Base-by-base conservation (phyloP, 2,888 invertebrate species). In the Dynastes tityus region DNA sequence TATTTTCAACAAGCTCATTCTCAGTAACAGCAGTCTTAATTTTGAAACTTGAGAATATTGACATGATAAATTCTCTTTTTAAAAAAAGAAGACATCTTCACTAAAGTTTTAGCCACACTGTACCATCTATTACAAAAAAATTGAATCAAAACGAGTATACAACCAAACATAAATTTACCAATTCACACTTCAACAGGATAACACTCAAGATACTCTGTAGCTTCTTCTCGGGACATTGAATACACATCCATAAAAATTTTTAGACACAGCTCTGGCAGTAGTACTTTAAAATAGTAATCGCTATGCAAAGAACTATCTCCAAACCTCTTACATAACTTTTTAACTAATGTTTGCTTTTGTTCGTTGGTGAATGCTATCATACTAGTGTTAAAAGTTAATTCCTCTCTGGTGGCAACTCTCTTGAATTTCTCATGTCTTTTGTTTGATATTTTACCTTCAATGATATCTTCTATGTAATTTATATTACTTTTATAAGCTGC, bases 231-330 rank as follows among this genome's bases (percentile, higher is more conserved):
- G 22, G 78, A 79, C 85, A 86, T 85, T 13, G 80, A 67, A 81
- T 87, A 83, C 8, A 76, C 82, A 45, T 86, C 85, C 85, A 86
- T 87, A 81, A 87, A 88, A 75, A 87, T 85, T 80, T 83, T 85
- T 11, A 86, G 77, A 80, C 88, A 88, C 9, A 87, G 76, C 79
- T 87, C 87, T 0, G 87, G 87, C 76, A 87, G 79, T 75, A 88
- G 79, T 4, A 87, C 87, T 82, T 86, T 83, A 80, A 87, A 86
- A 76, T 85, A 86, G 83, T 87, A 87, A 49, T 82, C 81, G 27
- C 82, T 83, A 4, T 1, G 37, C 80, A 79, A 78, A 78, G 75
- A 4, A 61, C 58, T 79, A 67, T 80, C 16, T 5, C 85, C 85
- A 80, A 86, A 87, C 40, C 82, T 68, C 3, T 83, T 63, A 27